phyloP scores from a whole-genome alignment of 2,113 vertebrate species.

The Syngnathus typhle region DNA sequence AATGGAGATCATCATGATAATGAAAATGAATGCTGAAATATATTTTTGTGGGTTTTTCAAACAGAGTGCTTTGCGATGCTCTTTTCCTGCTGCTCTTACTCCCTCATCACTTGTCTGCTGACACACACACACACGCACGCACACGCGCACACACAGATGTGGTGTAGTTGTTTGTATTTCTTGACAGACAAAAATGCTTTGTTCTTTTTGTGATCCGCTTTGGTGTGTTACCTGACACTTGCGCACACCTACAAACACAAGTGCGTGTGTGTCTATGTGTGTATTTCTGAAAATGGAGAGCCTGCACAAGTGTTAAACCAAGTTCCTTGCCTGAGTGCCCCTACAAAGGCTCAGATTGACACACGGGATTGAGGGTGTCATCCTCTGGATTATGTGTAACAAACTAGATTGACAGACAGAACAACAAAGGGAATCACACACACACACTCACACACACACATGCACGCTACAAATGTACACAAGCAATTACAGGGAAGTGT shows the following conservation, averaged over 20 bases:
- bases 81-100: neutral
- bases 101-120: neutral
- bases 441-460: slow-evolving; percentile 28
- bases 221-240: slow-evolving; percentile 51
- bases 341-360: slow-evolving; percentile 60
- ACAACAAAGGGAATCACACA: slow-evolving; percentile 55
- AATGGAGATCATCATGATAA: slow-evolving; percentile 20
- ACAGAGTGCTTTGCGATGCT: slow-evolving; percentile 39
- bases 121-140: slow-evolving; percentile 16
- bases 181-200: slow-evolving; percentile 67
- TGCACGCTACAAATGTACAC: slow-evolving; percentile 40
- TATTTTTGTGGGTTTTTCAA: slow-evolving; percentile 31
- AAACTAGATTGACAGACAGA: slow-evolving; percentile 67
- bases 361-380: slow-evolving; percentile 67
- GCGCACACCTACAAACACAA: slow-evolving; percentile 16
- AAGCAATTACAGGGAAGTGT: slow-evolving; percentile 64
- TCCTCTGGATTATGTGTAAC: slow-evolving; percentile 68
- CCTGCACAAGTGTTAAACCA: slow-evolving; percentile 53
- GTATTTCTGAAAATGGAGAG: slow-evolving; percentile 6
- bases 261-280: slow-evolving; percentile 12
- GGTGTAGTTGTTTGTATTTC: slow-evolving; percentile 63
- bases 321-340: slow-evolving; percentile 55
- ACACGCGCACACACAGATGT: slow-evolving; percentile 43
- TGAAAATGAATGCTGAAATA: slow-evolving; percentile 38
- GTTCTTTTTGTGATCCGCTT: slow-evolving; percentile 51